Conservation (phyloP, 2,113 vertebrate genomes). For the Paradoxurus hermaphroditus region DNA sequence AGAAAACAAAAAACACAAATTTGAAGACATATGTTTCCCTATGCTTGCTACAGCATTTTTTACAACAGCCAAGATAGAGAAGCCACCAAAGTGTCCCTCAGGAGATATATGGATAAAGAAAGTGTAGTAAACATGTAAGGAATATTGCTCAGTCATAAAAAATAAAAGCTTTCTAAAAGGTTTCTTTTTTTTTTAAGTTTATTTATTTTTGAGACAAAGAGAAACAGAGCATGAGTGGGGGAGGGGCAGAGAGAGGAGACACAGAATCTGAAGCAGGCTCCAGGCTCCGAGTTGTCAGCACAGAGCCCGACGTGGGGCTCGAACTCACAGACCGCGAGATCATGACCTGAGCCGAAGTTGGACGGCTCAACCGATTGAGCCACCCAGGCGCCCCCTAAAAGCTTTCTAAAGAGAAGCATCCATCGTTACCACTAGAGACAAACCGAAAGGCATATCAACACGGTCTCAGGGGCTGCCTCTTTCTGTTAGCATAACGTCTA, state of each 20-base stretch:
- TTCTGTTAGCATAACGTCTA: background rate
- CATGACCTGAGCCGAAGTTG: no score
- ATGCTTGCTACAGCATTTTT: background rate
- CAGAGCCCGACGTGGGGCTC: no score
- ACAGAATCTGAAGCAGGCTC: no score
- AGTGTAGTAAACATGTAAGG: background rate
- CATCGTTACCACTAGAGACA: background rate
- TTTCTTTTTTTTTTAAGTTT: no score
- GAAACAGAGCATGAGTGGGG: no score
- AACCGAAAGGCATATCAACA: background rate
- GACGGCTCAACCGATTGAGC: no score
- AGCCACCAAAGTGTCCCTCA: background rate
- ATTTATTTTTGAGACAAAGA: no score
- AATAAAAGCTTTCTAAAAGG: background rate
- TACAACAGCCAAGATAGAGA: background rate
- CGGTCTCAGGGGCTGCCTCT: background rate
- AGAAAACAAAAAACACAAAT: background rate
- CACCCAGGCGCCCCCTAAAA: no score
- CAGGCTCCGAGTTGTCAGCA: no score
- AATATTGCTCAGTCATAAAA: background rate
- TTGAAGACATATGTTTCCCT: background rate
- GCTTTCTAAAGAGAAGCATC: background rate
- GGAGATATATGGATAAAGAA: background rate
- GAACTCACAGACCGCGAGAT: no score
- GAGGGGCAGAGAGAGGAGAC: no score